Conservation (phyloP, 2,888 invertebrate genomes). For the Eupithecia tripunctaria region DNA sequence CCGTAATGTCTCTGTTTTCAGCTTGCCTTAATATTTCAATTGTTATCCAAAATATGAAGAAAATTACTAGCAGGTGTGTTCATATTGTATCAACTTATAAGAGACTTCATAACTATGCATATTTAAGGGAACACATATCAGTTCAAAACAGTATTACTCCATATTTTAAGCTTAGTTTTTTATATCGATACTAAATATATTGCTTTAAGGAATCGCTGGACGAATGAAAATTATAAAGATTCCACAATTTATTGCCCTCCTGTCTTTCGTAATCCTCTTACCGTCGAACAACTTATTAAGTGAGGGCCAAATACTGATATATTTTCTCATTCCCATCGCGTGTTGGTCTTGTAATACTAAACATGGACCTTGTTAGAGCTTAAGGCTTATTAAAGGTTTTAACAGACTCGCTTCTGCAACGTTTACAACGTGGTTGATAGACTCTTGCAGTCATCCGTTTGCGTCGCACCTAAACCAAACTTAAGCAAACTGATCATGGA, state of each 20-base stretch:
- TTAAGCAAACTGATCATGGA: not conserved
- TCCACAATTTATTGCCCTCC: constrained; percentile 78
- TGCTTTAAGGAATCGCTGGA: constrained; percentile 72
- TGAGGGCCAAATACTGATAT: constrained; percentile 82
- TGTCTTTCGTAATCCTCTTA: constrained; percentile 74
- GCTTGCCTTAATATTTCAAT: not conserved
- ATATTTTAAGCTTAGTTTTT: constrained; percentile 63
- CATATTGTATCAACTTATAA: not conserved
- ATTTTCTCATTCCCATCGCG: constrained; percentile 64
- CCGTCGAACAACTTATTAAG: constrained; percentile 79
- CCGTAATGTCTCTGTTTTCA: not conserved
- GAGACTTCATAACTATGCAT: not conserved
- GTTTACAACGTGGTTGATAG: not conserved
- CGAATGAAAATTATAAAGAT: constrained; percentile 82
- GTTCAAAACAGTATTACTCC: constrained; percentile 38
- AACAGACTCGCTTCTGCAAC: not conserved
- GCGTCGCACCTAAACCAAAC: not conserved
- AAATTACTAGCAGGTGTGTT: not conserved
- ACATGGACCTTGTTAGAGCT: constrained; percentile 14
- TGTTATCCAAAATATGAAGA: too few relatives aligned
- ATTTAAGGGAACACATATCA: not conserved
- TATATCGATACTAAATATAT: constrained; percentile 82
- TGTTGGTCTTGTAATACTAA: constrained; percentile 35
- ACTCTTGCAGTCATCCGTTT: not conserved
- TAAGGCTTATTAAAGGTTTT: not conserved